These are phyloP conservation scores for Caenorhabditis drosophilae DNA, from an alignment of 2,888 invertebrate genomes.

Conservation along the genomic window DNA sequence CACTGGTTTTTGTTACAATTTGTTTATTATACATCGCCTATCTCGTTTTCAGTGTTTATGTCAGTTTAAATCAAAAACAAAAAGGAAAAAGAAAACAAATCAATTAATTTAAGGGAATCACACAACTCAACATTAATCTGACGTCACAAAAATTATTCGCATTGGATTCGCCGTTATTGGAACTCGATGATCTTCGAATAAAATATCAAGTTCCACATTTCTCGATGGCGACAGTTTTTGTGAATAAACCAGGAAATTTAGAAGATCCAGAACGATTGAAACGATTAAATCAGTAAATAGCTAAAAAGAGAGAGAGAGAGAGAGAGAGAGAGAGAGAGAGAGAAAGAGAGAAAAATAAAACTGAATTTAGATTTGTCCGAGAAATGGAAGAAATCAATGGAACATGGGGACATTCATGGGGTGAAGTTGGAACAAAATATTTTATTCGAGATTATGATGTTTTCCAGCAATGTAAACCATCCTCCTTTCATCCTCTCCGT, in stretches of 20 bases:
- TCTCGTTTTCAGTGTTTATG: constrained; percentile 59
- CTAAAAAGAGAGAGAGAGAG: background rate
- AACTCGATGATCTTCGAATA: constrained; percentile 43
- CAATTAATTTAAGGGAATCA: constrained; percentile 55
- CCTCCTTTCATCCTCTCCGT: no score
- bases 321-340: no score
- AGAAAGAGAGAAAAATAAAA: background rate
- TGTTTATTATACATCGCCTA: constrained; percentile 58
- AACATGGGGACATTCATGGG: constrained; percentile 60
- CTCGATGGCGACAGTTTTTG: constrained; percentile 53
- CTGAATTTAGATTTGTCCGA: constrained; percentile 46
- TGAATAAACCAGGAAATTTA: constrained; percentile 59
- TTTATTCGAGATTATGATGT: constrained; percentile 64
- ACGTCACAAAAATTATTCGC: constrained; percentile 64
- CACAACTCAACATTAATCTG: constrained; percentile 61
- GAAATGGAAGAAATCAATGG: constrained; percentile 63
- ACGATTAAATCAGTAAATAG: constrained; percentile 49
- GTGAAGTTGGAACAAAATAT: constrained; percentile 61
- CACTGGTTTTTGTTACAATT: constrained; percentile 53
- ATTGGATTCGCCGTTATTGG: constrained; percentile 59
- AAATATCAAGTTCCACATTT: constrained; percentile 65
- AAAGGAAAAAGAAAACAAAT: background rate
- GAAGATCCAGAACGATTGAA: constrained; percentile 51
- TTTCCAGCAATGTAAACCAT: constrained; percentile 57
- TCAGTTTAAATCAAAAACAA: constrained; percentile 14